phyloP scores from a whole-genome alignment of 2,113 vertebrate genomes.

The Theristicus caerulescens region DNA sequence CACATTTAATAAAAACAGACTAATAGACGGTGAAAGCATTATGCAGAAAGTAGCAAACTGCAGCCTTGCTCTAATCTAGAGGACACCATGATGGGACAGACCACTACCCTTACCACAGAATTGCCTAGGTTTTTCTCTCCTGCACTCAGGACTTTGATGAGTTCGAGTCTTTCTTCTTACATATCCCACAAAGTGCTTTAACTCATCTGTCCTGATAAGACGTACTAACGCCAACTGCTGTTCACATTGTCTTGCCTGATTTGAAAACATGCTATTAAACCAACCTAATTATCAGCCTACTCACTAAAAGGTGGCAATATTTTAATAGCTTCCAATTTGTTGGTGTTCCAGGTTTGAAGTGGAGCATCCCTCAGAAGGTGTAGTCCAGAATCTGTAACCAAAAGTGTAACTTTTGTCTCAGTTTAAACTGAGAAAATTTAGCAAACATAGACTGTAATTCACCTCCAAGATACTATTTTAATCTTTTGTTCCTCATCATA shows the following conservation, averaged over 20 bases:
- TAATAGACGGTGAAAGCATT: neutral
- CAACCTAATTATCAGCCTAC: neutral
- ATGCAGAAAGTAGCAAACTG: neutral
- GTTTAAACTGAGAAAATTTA: neutral
- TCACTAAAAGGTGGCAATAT: neutral
- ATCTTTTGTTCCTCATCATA: neutral
- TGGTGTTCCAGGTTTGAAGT: neutral
- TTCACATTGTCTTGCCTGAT: neutral
- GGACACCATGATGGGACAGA: neutral
- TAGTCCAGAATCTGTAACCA: neutral
- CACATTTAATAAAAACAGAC: neutral
- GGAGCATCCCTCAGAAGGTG: neutral
- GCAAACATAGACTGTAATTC: neutral
- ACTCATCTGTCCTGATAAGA: neutral
- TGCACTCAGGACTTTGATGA: neutral
- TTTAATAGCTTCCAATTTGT: neutral
- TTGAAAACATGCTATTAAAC: neutral
- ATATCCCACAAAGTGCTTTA: neutral
- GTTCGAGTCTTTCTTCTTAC: neutral
- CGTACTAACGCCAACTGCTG: neutral
- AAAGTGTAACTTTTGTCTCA: neutral
- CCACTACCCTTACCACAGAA: neutral
- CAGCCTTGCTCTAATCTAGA: neutral
- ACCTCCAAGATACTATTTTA: neutral
- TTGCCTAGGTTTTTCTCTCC: neutral